Evolutionary conservation across 92 coral and sea anemone species (phyloP).

Genomic region (Bergia sp.): DNA sequence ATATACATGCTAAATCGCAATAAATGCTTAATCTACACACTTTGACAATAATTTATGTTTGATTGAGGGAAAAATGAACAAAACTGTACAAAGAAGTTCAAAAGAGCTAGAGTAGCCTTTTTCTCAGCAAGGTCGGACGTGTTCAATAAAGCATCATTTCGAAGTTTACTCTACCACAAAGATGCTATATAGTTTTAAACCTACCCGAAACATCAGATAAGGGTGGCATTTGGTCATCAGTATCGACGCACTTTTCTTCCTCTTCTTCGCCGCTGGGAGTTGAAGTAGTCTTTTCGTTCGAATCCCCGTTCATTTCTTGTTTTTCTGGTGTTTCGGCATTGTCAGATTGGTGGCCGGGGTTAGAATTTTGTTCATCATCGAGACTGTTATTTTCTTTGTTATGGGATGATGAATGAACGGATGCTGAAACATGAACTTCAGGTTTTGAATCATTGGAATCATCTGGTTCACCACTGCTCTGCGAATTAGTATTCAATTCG

Average conservation of each 20-base stretch:
- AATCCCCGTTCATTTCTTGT: background rate
- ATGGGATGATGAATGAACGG: background rate
- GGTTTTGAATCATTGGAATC: background rate
- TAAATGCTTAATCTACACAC: too few species aligned
- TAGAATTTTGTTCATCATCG: background rate
- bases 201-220: constrained; percentile 26
- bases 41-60: too few species aligned
- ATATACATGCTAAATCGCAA: too few species aligned
- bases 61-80: too few species aligned
- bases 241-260: background rate
- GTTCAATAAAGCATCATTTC: too few species aligned
- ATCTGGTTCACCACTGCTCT: background rate
- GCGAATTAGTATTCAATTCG: background rate
- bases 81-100: too few species aligned
- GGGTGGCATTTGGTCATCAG: constrained; percentile 24
- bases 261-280: background rate
- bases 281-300: background rate
- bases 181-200: background rate
- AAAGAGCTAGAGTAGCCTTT: too few species aligned
- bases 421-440: background rate
- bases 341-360: background rate
- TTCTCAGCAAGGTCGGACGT: too few species aligned
- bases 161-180: background rate
- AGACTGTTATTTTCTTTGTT: background rate
- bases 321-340: background rate